Percentiles rank a stretch among this genome's conserved stretches.
These are phyloP conservation scores for Diuraphis noxia DNA, from an alignment of 1,140 invertebrate genomes.

Conservation along the genomic window DNA sequence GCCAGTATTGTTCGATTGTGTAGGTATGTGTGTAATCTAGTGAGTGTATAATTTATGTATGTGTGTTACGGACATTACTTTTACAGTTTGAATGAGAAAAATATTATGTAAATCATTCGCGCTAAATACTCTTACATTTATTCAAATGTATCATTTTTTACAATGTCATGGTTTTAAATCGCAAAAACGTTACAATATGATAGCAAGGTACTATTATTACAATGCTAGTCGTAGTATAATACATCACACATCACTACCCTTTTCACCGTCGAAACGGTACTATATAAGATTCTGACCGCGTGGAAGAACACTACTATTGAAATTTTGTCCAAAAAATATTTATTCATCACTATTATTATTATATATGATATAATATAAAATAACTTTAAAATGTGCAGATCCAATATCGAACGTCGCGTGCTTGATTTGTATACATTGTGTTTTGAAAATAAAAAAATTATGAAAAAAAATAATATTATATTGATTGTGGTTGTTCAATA, in stretches of 20 bases:
- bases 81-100: background rate
- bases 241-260: background rate
- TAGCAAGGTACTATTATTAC: background rate
- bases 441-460: background rate
- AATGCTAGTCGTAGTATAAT: background rate
- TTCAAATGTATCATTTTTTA: background rate
- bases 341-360: background rate
- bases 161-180: constrained; percentile 32
- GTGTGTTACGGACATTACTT: background rate
- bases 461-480: background rate
- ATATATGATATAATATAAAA: background rate
- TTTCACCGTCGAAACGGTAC: background rate
- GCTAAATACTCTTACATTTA: background rate
- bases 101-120: constrained; percentile 27
- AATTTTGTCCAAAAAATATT: background rate
- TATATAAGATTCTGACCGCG: background rate
- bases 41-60: background rate
- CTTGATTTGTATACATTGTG: background rate
- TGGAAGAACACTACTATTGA: background rate
- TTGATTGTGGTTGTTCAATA: background rate
- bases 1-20: background rate
- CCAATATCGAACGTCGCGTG: background rate
- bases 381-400: background rate
- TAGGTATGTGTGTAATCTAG: background rate
- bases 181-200: constrained; percentile 19